A percentile compares a stretch with the other conserved stretches of the same genome.
phyloP scores from a whole-genome alignment of 2,797 vertebrate species.

The Periophthalmus magnuspinnatus region DNA sequence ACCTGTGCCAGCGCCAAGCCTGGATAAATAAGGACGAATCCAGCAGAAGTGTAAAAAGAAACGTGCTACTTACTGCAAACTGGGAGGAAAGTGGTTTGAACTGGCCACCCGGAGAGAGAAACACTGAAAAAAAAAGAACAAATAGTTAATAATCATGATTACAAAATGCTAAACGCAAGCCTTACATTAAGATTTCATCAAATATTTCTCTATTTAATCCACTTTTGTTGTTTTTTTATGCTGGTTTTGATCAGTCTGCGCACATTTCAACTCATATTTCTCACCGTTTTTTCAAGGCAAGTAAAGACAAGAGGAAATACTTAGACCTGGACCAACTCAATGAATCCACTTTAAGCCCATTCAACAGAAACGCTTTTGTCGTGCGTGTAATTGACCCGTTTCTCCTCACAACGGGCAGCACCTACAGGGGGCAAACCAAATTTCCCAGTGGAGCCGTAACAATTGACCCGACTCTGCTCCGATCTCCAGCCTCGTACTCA shows the following conservation, averaged over 20 bases:
- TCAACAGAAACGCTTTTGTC: conserved; percentile 44
- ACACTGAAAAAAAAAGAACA: neutral
- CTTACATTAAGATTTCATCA: neutral
- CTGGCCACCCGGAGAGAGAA: neutral
- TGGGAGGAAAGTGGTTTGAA: neutral
- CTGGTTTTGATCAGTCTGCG: neutral
- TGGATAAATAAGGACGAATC: neutral
- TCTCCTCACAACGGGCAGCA: conserved; percentile 33
- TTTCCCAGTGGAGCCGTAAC: conserved; percentile 69
- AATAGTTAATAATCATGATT: neutral
- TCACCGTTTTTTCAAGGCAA: no score
- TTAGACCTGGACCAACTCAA: neutral
- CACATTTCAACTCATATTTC: neutral
- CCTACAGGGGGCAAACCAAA: conserved; percentile 47
- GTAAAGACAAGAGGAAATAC: neutral
- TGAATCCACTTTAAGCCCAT: conserved; percentile 9
- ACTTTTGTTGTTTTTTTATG: neutral
- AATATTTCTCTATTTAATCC: neutral
- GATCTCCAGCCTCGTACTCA: conserved; percentile 41
- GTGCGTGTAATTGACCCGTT: conserved; percentile 48
- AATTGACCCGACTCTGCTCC: conserved; percentile 51
- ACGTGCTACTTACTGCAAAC: neutral
- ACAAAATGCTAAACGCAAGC: neutral
- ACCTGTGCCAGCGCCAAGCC: neutral
- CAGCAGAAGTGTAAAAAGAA: neutral